Percentiles rank a stretch among this genome's conserved stretches.
phyloP scores from a whole-genome alignment of 1,140 invertebrate genomes.

The Heliconius hewitsoni region DNA sequence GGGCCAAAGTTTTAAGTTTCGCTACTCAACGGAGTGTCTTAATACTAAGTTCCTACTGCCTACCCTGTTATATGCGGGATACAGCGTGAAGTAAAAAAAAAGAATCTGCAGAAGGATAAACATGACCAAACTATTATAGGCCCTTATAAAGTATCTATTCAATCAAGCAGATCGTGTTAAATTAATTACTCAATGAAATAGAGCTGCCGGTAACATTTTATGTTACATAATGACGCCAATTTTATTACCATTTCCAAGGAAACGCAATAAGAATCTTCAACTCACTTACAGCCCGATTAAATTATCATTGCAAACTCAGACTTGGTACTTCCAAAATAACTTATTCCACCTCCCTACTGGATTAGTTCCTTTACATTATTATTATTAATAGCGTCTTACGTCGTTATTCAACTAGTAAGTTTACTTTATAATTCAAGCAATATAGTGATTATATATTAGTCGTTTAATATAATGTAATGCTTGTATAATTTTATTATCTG shows the following conservation, averaged over 20 bases:
- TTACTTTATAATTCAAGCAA: not conserved
- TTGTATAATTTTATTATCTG: too few species aligned
- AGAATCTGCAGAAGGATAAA: not conserved
- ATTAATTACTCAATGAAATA: constrained; percentile 48
- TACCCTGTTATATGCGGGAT: too few species aligned
- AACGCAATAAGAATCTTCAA: constrained; percentile 53
- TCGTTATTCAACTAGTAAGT: not conserved
- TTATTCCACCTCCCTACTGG: constrained; percentile 44
- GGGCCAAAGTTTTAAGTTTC: too few species aligned
- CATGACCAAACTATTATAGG: not conserved
- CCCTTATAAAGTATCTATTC: constrained; percentile 20
- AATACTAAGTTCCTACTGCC: too few species aligned
- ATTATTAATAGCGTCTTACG: constrained; percentile 26
- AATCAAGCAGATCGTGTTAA: constrained; percentile 37
- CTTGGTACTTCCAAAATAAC: constrained; percentile 46
- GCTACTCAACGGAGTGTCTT: too few species aligned
- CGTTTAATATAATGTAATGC: not conserved
- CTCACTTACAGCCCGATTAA: constrained; percentile 67
- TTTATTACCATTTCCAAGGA: constrained; percentile 56
- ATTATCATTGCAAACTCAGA: constrained; percentile 71
- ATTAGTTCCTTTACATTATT: constrained; percentile 41
- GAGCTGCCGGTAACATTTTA: constrained; percentile 45
- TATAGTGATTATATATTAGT: not conserved
- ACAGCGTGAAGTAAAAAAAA: too few species aligned
- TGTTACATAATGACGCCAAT: constrained; percentile 47